Percentiles rank a stretch among this genome's conserved stretches.
phyloP scores from a whole-genome alignment of 1,140 invertebrate species.

The Musca domestica region DNA sequence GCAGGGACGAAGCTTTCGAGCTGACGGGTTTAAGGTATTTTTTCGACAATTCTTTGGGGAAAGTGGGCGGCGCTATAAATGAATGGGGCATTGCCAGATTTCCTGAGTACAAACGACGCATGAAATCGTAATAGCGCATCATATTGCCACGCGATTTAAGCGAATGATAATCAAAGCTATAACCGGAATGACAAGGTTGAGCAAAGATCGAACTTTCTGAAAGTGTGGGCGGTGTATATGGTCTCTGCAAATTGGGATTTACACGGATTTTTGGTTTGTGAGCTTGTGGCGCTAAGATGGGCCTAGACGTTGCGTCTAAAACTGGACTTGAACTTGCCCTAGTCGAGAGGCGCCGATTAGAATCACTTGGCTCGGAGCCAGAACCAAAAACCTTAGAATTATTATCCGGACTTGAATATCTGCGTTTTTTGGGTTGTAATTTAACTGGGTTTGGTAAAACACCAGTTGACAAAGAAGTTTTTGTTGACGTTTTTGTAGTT shows the following conservation, averaged over 20 bases:
- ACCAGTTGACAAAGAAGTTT: constrained; percentile 17
- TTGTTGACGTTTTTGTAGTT: constrained; percentile 33
- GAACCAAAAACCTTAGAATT: constrained; percentile 10
- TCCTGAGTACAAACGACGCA: constrained; percentile 47
- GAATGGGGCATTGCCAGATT: constrained; percentile 14
- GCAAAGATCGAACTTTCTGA: neutral
- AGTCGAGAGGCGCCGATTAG: constrained; percentile 5
- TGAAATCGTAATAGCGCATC: constrained; percentile 48
- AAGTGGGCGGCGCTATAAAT: neutral
- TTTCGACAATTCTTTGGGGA: neutral
- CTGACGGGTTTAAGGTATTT: neutral
- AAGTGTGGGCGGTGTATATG: constrained; percentile 34
- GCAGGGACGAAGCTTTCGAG: neutral
- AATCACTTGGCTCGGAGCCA: neutral
- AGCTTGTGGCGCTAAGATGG: neutral
- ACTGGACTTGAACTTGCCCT: constrained; percentile 6
- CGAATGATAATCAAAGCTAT: constrained; percentile 37
- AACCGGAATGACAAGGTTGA: constrained; percentile 11
- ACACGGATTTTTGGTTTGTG: constrained; percentile 43
- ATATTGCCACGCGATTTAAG: constrained; percentile 48
- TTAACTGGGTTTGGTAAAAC: neutral
- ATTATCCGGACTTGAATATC: constrained; percentile 15
- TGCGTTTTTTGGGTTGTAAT: neutral
- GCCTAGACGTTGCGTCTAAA: neutral
- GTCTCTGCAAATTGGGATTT: constrained; percentile 44